Conservation (phyloP, 2,113 vertebrate genomes). For the Syngnathus scovelli region DNA sequence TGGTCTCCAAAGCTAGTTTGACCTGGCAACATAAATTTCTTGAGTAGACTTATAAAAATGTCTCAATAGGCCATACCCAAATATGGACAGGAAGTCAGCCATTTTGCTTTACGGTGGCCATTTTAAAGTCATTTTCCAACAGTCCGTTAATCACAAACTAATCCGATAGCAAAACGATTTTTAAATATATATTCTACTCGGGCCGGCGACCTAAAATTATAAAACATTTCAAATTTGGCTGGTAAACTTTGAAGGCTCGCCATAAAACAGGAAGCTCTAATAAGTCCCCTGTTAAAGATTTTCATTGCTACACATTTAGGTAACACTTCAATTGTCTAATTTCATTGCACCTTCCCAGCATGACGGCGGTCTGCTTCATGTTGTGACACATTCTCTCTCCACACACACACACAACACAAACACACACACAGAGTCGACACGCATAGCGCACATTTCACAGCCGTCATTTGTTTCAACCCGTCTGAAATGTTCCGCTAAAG, state of each 20-base stretch:
- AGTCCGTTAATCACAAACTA: not conserved
- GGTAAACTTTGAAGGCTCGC: not conserved
- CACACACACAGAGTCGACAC: not conserved
- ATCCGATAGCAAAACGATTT: not conserved
- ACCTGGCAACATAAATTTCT: not conserved
- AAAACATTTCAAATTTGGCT: not conserved
- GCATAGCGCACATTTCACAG: not conserved
- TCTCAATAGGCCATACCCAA: not conserved
- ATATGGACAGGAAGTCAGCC: not conserved
- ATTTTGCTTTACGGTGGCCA: not conserved
- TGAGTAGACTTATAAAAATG: not conserved
- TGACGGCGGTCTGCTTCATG: not conserved
- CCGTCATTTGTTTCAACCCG: conserved; percentile 4
- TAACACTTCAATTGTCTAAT: not conserved
- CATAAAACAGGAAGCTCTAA: not conserved
- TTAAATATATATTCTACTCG: not conserved
- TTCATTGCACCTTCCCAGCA: not conserved
- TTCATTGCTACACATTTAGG: not conserved
- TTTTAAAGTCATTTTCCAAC: not conserved
- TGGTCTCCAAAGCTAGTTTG: too few relatives aligned
- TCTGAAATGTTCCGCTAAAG: not conserved
- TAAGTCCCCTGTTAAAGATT: not conserved
- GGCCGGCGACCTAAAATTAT: not conserved
- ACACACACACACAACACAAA: not conserved
- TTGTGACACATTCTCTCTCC: not conserved